Evolutionary conservation across 2,888 invertebrate species (phyloP), one percentile per base, ranked within the genome.

Genomic region (Drosophila incognita): DNA sequence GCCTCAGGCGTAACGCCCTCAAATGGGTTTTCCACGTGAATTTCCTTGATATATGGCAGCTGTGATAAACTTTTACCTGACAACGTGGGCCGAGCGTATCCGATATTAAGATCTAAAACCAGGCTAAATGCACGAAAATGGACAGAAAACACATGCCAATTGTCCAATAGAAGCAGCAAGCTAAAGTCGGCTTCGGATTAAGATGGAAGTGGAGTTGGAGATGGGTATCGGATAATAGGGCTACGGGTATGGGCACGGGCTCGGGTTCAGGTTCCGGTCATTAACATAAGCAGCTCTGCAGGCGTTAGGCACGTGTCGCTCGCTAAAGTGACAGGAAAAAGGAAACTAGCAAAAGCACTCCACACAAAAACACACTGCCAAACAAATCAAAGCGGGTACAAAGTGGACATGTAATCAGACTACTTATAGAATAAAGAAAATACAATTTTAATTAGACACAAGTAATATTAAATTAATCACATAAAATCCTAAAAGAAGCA

Each of bases 211-310:
- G 40, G 49, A 48, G 33, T 15, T 29, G 2, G 18, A 18, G 27
- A 13, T n/a, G n/a, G 27, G 27, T 13, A 13, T 21, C 46, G 13
- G 21, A 21, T 46, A 21, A 56, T 38, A 21, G 8, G 54, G 13
- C n/a, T 38, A 8, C 24, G 42, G 31, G 24, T 29, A 10, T 2
- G 46, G 35, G 46, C 11, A 35, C 27, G 38, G 60, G 38, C 56
- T 49, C 54, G 42, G 65, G n/a, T 38, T 65, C 29, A 65, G 77
- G 67, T 63, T 56, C 53, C 67, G 71, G 88, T 86, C 87, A 86
- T 86, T 86, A 86, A 86, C 85, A 88, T 86, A 86, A 82, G 74
- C 78, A 86, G 76, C 76, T 88, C 88, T 82, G 83, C 82, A 82
- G 86, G 85, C 88, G 69, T 71, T 68, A 59, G 81, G 71, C 84